phyloP scores from a whole-genome alignment of 1,140 invertebrate species.

The Halesus radiatus region DNA sequence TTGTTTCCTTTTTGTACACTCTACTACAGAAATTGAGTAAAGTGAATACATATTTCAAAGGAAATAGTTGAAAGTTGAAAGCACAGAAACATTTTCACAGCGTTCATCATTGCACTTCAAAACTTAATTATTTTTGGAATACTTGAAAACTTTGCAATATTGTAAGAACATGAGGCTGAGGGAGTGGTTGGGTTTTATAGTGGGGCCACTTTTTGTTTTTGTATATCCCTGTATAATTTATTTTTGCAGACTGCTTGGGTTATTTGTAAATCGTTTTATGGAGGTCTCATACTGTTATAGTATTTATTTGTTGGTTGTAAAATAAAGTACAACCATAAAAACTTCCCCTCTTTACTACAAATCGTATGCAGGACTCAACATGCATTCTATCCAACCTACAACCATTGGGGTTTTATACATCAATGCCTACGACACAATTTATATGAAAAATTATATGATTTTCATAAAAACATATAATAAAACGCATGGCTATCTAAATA shows the following conservation, averaged over 20 bases:
- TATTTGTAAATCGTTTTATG: too few species aligned
- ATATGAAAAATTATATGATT: too few species aligned
- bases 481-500: too few species aligned
- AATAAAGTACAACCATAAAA: background rate
- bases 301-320: background rate
- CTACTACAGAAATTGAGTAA: background rate
- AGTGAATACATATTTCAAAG: conserved; percentile 3
- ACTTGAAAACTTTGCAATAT: background rate
- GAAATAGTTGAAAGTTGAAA: background rate
- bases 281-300: too few species aligned
- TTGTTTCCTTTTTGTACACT: conserved; percentile 18
- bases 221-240: too few species aligned
- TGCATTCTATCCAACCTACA: background rate
- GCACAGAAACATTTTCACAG: background rate
- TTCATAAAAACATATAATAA: too few species aligned
- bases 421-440: too few species aligned
- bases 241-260: too few species aligned
- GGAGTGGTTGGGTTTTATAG: too few species aligned
- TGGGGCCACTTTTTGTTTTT: too few species aligned
- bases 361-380: background rate
- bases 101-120: background rate
- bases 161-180: background rate
- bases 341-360: background rate
- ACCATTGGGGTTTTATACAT: too few species aligned
- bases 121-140: background rate